Evolutionary conservation across 1,140 invertebrate species (phyloP).

Genomic region (Megalonaias nervosa): DNA sequence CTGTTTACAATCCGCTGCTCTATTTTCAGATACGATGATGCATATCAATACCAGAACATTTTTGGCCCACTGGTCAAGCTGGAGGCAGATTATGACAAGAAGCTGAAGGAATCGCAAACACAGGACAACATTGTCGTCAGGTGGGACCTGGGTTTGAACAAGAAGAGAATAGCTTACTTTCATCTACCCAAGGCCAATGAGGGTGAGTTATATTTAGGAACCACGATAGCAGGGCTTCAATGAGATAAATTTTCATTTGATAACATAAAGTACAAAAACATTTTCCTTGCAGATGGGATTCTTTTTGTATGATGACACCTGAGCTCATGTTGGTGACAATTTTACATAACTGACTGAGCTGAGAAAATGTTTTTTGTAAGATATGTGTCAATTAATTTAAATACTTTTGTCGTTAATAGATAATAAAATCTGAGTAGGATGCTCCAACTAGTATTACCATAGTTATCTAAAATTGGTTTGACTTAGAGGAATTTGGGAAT

Average conservation of each 20-base stretch:
- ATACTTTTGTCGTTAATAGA: neutral
- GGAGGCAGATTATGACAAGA: constrained; percentile 99
- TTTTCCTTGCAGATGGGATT: too few species aligned
- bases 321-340: too few species aligned
- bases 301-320: too few species aligned
- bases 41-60: constrained; percentile 99
- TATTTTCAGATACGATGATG: constrained; percentile 92
- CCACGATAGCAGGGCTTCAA: too few species aligned
- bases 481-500: too few species aligned
- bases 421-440: neutral
- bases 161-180: constrained; percentile 97
- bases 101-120: constrained; percentile 98
- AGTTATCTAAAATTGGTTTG: too few species aligned
- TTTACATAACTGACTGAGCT: too few species aligned
- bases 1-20: too few species aligned
- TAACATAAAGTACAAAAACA: too few species aligned
- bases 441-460: too few species aligned
- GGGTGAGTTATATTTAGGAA: constrained; percentile 68
- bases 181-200: constrained; percentile 98
- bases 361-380: too few species aligned
- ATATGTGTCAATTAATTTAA: neutral
- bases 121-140: constrained; percentile 98
- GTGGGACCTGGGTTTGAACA: constrained; percentile 99
- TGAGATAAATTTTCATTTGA: too few species aligned
- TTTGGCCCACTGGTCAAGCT: constrained; percentile 97